phyloP scores from a whole-genome alignment of 2,888 invertebrate genomes.

The Campoplex nolae region DNA sequence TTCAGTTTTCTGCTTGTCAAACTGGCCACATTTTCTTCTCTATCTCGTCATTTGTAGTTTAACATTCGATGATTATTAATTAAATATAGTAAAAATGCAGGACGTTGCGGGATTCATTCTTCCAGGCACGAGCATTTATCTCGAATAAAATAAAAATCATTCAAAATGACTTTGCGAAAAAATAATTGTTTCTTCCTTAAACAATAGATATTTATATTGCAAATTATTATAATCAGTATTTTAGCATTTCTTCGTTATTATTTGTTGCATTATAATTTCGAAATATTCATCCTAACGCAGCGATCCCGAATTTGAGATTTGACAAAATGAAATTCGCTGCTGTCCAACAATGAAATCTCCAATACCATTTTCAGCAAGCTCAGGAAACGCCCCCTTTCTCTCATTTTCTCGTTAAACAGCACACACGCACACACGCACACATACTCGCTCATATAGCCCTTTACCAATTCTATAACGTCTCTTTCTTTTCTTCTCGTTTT shows the following conservation, averaged over 20 bases:
- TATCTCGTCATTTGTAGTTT: constrained; percentile 28
- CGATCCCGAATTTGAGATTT: not conserved
- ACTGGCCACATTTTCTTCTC: not conserved
- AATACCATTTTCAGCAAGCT: constrained; percentile 1
- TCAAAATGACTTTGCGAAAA: not conserved
- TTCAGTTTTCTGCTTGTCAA: constrained; percentile 21
- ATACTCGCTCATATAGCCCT: constrained; percentile 12
- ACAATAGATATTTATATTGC: constrained; percentile 1
- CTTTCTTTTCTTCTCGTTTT: not conserved
- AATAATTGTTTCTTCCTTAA: not conserved
- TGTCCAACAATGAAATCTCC: not conserved
- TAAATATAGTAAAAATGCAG: constrained; percentile 72
- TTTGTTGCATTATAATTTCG: not conserved
- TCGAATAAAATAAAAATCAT: constrained; percentile 23
- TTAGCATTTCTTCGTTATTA: not conserved
- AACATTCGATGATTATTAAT: constrained; percentile 66
- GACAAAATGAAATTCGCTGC: not conserved
- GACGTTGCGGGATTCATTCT: constrained; percentile 63
- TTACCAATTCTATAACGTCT: constrained; percentile 25
- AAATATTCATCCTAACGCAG: not conserved
- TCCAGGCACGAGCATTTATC: constrained; percentile 20
- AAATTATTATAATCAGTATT: constrained; percentile 7
- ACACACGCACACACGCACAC: constrained; percentile 10
- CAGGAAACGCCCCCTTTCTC: constrained; percentile 13
- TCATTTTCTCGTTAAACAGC: not conserved